A percentile compares a stretch with the other conserved stretches of the same genome.
Evolutionary conservation across 2,797 vertebrate species (phyloP).

Genomic region (Onychomys torridus): DNA sequence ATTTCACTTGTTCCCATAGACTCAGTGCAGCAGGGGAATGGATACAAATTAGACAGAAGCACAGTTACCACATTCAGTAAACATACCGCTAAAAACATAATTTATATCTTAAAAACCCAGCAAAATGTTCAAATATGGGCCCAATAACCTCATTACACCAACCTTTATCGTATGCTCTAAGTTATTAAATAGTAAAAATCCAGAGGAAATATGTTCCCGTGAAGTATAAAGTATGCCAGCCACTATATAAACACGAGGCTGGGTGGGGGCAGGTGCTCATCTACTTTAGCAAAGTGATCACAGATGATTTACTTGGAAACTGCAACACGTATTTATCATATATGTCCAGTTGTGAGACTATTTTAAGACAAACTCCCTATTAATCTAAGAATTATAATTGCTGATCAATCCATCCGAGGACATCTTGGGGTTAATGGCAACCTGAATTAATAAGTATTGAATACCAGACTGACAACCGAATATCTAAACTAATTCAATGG

Average conservation of each 20-base stretch:
- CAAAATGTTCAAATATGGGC: conserved; percentile 49
- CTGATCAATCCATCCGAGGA: neutral
- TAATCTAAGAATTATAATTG: conserved; percentile 9
- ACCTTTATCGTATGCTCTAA: neutral
- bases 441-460: neutral
- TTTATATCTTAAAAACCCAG: conserved; percentile 27
- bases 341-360: conserved; percentile 40
- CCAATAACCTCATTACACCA: conserved; percentile 38
- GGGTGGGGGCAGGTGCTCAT: neutral
- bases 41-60: conserved; percentile 35
- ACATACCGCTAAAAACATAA: conserved; percentile 29
- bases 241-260: neutral
- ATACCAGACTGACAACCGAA: neutral
- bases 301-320: neutral
- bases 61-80: neutral
- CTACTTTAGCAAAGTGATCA: conserved; percentile 13
- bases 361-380: conserved; percentile 2
- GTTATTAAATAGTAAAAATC: conserved; percentile 61
- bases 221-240: neutral
- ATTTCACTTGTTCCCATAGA: neutral
- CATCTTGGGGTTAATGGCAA: conserved; percentile 25
- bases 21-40: neutral
- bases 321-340: neutral
- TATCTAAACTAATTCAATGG: conserved; percentile 18
- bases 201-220: conserved; percentile 2